Percentiles rank a stretch among this genome's conserved stretches.
phyloP scores from a whole-genome alignment of 1,140 invertebrate species.

The Agrilus planipennis region DNA sequence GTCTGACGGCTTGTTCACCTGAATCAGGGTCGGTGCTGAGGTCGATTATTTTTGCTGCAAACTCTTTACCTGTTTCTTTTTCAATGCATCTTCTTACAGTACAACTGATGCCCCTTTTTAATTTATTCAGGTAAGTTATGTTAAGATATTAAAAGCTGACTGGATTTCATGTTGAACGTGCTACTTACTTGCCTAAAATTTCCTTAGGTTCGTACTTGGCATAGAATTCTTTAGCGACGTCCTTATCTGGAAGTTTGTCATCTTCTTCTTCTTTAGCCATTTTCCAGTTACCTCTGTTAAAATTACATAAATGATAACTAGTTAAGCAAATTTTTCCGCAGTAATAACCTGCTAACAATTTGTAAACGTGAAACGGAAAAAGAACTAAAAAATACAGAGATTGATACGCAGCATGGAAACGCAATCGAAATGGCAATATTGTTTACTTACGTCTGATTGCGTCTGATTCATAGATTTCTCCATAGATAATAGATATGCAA shows the following conservation, averaged over 20 bases:
- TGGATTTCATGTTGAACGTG: no score
- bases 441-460: no score
- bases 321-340: background rate
- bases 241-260: conserved; percentile 74
- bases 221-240: conserved; percentile 89
- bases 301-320: background rate
- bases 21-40: conserved; percentile 81
- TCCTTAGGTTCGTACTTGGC: conserved; percentile 98
- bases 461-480: no score
- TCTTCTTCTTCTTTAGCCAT: conserved; percentile 73
- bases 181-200: conserved; percentile 86
- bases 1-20: conserved; percentile 72
- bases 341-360: background rate
- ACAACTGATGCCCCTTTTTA: conserved; percentile 85
- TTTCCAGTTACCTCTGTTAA: conserved; percentile 13
- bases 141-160: conserved; percentile 8
- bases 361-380: background rate
- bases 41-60: conserved; percentile 99
- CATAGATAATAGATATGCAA: no score
- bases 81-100: conserved; percentile 94
- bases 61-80: conserved; percentile 90
- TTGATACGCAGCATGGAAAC: no score
- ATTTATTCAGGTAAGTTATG: background rate
- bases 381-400: no score
- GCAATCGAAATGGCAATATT: no score